Evolutionary conservation across 2,797 vertebrate species (phyloP), one percentile per base, ranked within the genome.

Genomic region (Rhinoraja longicauda): DNA sequence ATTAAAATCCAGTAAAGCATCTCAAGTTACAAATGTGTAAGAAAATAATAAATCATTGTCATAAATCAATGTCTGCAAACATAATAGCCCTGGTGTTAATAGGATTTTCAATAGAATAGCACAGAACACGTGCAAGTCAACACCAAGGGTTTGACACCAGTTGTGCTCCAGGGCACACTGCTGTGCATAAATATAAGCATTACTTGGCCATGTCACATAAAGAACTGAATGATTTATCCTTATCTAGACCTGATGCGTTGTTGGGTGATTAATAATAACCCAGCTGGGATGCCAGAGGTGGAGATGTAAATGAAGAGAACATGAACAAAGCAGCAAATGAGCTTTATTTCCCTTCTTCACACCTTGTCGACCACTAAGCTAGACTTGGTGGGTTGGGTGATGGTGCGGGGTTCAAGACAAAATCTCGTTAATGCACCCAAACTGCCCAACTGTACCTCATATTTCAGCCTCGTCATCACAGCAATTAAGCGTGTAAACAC

Each of bases 41-140:
- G 84, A 67, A 88, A 88, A 88, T 36, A 67, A 88, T 88, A 86
- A 62, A 86, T 86, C 53, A 86, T 86, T 86, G 82, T 86, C 82
- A 86, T 86, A 88, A 88, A 88, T 88, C 84, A 88, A 64, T 88
- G 84, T 88, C 62, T 88, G 59, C 62, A 88, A 88, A 88, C 84
- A 67, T 88, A 88, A 88, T 88, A 88, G 84, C 84, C 36, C 59
- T 67, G 62, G 84, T 88, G 62, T 88, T 88, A 88, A 67, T 67
- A 64, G n/a, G n/a, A 88, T 64, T 88, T 88, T 88, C 62, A 88
- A 88, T 88, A 32, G 84, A 88, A 67, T 24, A 88, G 84, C 62
- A 67, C 62, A 67, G 84, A 36, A 88, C 84, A 88, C 62, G 62
- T 88, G 84, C 59, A 88, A 88, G 84, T 88, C 84, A 67, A 62